Evolutionary conservation across 2,888 invertebrate species (phyloP).

Genomic region (Phorcus lineatus): DNA sequence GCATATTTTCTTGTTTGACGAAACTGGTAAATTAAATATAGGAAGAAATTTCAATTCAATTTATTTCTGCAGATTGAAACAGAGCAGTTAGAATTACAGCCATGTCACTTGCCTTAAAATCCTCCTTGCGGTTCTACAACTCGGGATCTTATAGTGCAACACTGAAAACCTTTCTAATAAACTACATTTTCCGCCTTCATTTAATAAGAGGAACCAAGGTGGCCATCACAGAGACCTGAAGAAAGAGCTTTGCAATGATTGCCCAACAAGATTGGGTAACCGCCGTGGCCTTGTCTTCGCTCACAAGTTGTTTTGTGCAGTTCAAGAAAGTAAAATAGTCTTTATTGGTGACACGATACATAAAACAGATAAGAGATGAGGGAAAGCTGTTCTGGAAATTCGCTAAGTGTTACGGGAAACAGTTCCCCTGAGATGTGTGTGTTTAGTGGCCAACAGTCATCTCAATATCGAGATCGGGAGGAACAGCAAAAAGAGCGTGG

Average conservation of each 20-base stretch:
- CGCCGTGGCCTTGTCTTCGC: too few relatives aligned
- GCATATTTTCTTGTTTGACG: too few relatives aligned
- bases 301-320: not conserved
- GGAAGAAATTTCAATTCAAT: too few relatives aligned
- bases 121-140: not conserved
- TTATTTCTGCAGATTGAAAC: too few relatives aligned
- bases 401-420: not conserved
- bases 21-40: too few relatives aligned
- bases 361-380: not conserved
- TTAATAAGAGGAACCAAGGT: not conserved
- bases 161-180: constrained; percentile 8
- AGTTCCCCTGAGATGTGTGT: not conserved
- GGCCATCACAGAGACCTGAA: too few relatives aligned
- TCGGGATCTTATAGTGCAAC: not conserved
- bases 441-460: not conserved
- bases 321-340: not conserved
- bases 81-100: not conserved
- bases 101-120: not conserved
- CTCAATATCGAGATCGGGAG: not conserved
- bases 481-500: not conserved
- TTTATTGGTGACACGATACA: not conserved
- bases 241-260: too few relatives aligned
- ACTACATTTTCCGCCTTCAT: not conserved
- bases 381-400: not conserved
- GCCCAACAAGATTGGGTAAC: too few relatives aligned